These are phyloP conservation scores for Resseliella maxima DNA, from an alignment of 2,888 invertebrate species.

Conservation along the genomic window DNA sequence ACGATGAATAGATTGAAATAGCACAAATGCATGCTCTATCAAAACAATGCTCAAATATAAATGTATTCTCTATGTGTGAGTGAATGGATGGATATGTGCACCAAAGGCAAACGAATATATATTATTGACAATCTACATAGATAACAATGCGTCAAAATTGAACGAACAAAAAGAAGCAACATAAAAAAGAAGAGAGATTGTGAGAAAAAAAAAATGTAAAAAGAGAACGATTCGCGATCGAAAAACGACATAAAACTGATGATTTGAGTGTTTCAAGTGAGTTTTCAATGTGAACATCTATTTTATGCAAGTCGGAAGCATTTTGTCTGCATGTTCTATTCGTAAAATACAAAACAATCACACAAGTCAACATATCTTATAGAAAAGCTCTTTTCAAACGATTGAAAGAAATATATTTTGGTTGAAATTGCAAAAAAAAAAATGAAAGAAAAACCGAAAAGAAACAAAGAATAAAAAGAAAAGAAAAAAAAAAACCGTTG, in stretches of 20 bases:
- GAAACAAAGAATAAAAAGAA: no score
- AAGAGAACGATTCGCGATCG: not conserved
- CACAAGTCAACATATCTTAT: not conserved
- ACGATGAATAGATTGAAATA: not conserved
- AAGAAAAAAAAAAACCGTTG: not conserved
- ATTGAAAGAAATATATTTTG: not conserved
- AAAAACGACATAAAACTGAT: not conserved
- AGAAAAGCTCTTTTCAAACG: not conserved
- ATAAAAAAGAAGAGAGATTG: no score
- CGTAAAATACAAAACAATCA: not conserved
- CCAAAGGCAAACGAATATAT: not conserved
- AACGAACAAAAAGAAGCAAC: no score
- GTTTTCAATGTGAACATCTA: not conserved
- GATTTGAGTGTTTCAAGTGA: not conserved
- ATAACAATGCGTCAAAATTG: slow-evolving; percentile 45
- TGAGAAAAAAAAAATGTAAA: no score
- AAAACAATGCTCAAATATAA: not conserved
- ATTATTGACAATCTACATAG: not conserved
- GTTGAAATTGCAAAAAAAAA: not conserved
- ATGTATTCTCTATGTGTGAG: not conserved
- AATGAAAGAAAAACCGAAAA: not conserved
- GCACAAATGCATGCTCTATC: not conserved
- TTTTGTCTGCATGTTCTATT: slow-evolving; percentile 16
- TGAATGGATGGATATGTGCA: not conserved
- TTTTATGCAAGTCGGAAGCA: slow-evolving; percentile 16